phyloP scores from a whole-genome alignment of 2,113 vertebrate genomes.

The Nothocercus nigrocapillus region DNA sequence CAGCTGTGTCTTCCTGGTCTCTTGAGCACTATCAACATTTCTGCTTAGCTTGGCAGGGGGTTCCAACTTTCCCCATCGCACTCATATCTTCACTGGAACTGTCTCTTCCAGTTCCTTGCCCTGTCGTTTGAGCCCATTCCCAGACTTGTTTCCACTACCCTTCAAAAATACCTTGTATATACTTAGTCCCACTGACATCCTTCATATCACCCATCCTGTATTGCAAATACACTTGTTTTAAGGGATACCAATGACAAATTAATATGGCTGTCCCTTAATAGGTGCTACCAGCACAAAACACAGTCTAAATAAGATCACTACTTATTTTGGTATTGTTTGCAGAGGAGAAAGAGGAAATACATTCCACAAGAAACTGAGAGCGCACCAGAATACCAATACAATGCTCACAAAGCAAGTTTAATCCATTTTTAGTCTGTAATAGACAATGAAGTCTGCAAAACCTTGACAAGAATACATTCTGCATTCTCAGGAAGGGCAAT shows the following conservation, averaged over 20 bases:
- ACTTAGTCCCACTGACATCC: background rate
- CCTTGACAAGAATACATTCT: conserved; percentile 52
- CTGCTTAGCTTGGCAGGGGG: background rate
- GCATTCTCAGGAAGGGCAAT: conserved; percentile 15
- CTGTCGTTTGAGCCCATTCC: background rate
- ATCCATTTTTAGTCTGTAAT: conserved; percentile 55
- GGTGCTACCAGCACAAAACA: background rate
- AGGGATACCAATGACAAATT: background rate
- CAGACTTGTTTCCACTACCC: background rate
- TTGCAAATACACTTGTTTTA: background rate
- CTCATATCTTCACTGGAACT: background rate
- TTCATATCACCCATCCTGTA: background rate
- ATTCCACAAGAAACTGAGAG: conserved; percentile 16
- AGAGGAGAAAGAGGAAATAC: conserved; percentile 39
- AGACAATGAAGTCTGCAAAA: conserved; percentile 24
- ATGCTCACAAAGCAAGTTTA: conserved; percentile 26
- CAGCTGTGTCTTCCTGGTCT: background rate
- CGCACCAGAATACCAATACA: conserved; percentile 50
- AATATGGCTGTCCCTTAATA: background rate
- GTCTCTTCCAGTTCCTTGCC: background rate
- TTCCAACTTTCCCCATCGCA: background rate
- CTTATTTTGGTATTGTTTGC: conserved; percentile 34
- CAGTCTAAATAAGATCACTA: conserved; percentile 1
- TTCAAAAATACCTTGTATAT: background rate
- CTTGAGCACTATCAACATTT: background rate